Conservation (phyloP, 2,113 vertebrate species). For the Eudyptes chrysolophus region DNA sequence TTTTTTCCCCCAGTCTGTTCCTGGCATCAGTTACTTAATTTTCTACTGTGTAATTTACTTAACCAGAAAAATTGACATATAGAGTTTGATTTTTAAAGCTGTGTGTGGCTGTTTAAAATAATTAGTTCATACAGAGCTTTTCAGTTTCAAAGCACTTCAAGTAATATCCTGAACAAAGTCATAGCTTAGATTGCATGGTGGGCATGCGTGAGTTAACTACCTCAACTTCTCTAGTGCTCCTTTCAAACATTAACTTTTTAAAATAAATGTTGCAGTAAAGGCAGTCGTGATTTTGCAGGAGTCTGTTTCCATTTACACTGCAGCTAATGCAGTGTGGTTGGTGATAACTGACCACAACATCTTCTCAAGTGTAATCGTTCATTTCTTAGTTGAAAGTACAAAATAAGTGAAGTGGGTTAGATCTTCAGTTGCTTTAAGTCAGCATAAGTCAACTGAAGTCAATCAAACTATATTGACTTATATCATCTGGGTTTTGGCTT, state of each 20-base stretch:
- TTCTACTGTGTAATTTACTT: background rate
- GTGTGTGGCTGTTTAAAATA: background rate
- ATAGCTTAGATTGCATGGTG: background rate
- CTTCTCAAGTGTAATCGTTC: background rate
- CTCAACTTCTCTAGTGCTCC: background rate
- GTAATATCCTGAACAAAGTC: background rate
- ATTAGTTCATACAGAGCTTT: background rate
- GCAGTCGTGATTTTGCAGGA: background rate
- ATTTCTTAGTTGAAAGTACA: background rate
- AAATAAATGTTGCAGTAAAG: background rate
- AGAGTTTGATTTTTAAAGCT: background rate
- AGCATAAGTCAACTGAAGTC: background rate
- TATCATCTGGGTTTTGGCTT: background rate
- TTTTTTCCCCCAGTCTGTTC: background rate
- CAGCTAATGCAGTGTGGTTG: background rate
- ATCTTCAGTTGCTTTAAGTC: background rate
- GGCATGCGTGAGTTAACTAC: background rate
- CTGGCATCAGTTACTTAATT: background rate
- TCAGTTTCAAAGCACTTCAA: background rate
- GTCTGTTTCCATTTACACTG: background rate
- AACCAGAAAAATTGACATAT: background rate
- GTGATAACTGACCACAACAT: background rate
- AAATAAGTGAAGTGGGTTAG: background rate
- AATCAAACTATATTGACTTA: background rate
- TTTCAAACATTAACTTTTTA: background rate